phyloP scores from a whole-genome alignment of 92 coral and sea anemone genomes.

The Zoanthus solanderi region DNA sequence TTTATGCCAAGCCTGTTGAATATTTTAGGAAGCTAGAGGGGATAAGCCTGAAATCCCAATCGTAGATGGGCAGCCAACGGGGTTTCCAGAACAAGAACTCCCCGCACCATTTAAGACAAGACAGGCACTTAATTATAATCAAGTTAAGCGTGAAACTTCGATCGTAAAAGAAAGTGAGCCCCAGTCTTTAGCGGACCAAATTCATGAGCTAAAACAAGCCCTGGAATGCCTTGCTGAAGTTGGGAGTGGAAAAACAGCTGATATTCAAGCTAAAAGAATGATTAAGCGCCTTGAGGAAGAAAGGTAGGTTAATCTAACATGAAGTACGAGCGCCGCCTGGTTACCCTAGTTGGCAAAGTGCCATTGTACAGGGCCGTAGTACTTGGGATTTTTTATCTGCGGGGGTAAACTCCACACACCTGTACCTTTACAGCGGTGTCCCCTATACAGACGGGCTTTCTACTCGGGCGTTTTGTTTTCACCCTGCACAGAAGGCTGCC shows the following conservation, averaged over 20 bases:
- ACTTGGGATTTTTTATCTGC: no score
- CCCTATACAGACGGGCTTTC: no score
- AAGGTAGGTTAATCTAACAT: slow-evolving; percentile 61
- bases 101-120: background rate
- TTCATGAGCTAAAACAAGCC: slow-evolving; percentile 71
- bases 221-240: slow-evolving; percentile 69
- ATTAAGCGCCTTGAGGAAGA: slow-evolving; percentile 70
- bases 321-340: background rate
- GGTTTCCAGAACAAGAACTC: background rate
- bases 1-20: background rate
- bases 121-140: background rate
- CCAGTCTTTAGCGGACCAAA: slow-evolving; percentile 75
- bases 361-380: no score
- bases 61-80: background rate
- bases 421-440: no score
- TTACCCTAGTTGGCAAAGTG: no score
- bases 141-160: slow-evolving; percentile 4
- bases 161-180: slow-evolving; percentile 49
- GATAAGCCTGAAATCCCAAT: background rate
- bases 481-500: no score
- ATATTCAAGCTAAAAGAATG: slow-evolving; percentile 62
- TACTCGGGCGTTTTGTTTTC: no score
- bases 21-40: slow-evolving; percentile 1
- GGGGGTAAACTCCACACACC: no score
- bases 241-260: slow-evolving; percentile 68